Evolutionary conservation across 2,888 invertebrate species (phyloP).

Genomic region (Megastigmus dorsalis): DNA sequence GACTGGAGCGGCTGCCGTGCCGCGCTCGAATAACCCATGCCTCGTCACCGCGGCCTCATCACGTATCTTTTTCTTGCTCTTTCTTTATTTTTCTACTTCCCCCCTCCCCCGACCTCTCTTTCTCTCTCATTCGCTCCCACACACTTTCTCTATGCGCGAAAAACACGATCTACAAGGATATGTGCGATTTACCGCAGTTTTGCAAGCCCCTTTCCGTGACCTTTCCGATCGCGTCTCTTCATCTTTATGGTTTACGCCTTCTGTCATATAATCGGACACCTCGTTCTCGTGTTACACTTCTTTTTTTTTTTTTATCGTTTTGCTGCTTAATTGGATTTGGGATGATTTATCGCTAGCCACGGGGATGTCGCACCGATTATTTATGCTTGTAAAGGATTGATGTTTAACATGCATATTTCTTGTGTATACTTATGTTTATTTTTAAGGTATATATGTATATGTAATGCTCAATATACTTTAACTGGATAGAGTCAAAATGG

Average conservation of each 20-base stretch:
- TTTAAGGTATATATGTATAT: no score
- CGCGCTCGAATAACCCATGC: slow-evolving; percentile 55
- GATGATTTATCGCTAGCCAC: not conserved
- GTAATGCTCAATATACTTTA: no score
- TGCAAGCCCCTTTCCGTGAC: not conserved
- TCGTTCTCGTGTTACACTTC: not conserved
- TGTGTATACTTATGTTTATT: not conserved
- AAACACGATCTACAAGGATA: slow-evolving; percentile 35
- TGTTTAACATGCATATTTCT: not conserved
- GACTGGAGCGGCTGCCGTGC: slow-evolving; percentile 63
- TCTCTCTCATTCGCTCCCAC: not conserved
- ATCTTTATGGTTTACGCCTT: slow-evolving; percentile 37
- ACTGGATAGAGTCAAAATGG: no score
- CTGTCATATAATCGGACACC: slow-evolving; percentile 26
- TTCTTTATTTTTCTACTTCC: no score
- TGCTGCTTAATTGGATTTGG: not conserved
- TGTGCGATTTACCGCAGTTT: slow-evolving; percentile 21
- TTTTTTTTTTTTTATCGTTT: not conserved
- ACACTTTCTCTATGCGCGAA: slow-evolving; percentile 12
- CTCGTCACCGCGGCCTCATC: slow-evolving; percentile 57
- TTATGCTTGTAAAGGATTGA: not conserved
- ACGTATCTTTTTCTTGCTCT: slow-evolving; percentile 24
- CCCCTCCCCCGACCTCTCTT: not conserved
- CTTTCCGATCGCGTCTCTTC: slow-evolving; percentile 17
- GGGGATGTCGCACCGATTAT: not conserved